These are phyloP conservation scores for Zophobas morio DNA, from an alignment of 1,140 invertebrate genomes.

Conservation along the genomic window DNA sequence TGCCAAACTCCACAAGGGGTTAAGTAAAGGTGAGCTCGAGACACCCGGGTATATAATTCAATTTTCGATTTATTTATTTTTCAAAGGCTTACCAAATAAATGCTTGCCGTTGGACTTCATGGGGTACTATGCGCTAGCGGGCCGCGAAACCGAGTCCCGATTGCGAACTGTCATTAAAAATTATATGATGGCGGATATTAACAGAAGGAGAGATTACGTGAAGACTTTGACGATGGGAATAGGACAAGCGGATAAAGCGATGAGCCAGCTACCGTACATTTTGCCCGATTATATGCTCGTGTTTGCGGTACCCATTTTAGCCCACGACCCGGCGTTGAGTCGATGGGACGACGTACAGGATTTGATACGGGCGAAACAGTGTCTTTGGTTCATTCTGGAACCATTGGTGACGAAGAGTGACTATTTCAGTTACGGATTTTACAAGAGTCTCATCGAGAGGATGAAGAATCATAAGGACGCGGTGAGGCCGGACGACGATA, in stretches of 20 bases:
- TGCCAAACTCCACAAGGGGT: constrained; percentile 92
- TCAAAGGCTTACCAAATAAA: constrained; percentile 84
- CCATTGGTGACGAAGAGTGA: constrained; percentile 94
- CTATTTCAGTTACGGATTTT: constrained; percentile 96
- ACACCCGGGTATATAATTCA: constrained; percentile 62
- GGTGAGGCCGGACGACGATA: constrained; percentile 84
- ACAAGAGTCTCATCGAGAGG: constrained; percentile 92
- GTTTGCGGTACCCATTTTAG: constrained; percentile 93
- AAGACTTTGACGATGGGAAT: constrained; percentile 79
- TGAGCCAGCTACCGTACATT: constrained; percentile 86
- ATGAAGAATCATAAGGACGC: constrained; percentile 95
- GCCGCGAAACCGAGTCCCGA: constrained; percentile 85
- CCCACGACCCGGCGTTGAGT: constrained; percentile 90
- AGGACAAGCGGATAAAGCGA: constrained; percentile 75
- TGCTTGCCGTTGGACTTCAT: constrained; percentile 97
- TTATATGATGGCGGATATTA: constrained; percentile 90
- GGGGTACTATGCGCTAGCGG: constrained; percentile 93
- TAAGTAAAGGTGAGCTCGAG: constrained; percentile 51
- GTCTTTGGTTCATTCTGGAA: constrained; percentile 94
- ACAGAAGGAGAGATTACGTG: constrained; percentile 91
- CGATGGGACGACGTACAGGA: constrained; percentile 82
- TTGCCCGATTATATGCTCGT: constrained; percentile 97
- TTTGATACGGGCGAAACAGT: constrained; percentile 84
- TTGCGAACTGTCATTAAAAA: constrained; percentile 66
- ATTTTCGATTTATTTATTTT: constrained; percentile 55